Evolutionary conservation across 1,140 invertebrate genomes (phyloP), one percentile per base, ranked within the genome.

Genomic region (Galleria mellonella): DNA sequence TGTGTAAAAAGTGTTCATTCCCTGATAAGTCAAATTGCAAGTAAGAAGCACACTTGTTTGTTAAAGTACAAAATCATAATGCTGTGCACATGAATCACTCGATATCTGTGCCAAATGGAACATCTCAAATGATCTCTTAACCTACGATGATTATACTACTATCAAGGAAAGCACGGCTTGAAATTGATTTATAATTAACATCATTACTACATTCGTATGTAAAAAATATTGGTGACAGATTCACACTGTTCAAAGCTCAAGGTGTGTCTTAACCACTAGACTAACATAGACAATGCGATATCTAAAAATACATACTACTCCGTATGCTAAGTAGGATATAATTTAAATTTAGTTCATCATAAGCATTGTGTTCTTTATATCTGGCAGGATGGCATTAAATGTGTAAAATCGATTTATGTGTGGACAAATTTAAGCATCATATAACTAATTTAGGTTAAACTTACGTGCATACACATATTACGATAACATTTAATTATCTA

Each of bases 261-360:
- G 62, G 70, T 78, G 71, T 83, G 52, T 45, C 74, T 81, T 83
- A 81, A 60, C 41, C 54, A 78, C 78, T 85, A 83, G 55, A 64
- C 77, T 83, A 85, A 85, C 70, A 72, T 82, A 83, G 69, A 83
- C 75, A 82, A 85, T 77, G 82, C 77, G 48, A 83, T 78, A 68
- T 83, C 82, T 85, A 85, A 85, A 85, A 85, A 85, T 85, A 85
- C 82, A 77, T 57, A 74, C 76, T 82, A 85, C 72, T 64, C 49
- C 67, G 56, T 83, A 85, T 63, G 41, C 77, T 85, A 81, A 72
- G 68, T 83, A 83, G 77, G 77, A 82, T 85, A 75, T 74, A 72
- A 69, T 69, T 76, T 72, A 71, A 72, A 67, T 76, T 78, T 71
- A 73, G 53, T 72, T 78, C 65, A 72, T 85, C 81, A 84, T 84